These are phyloP conservation scores for Holacanthus passer DNA, from an alignment of 2,113 vertebrate genomes.

Conservation along the genomic window DNA sequence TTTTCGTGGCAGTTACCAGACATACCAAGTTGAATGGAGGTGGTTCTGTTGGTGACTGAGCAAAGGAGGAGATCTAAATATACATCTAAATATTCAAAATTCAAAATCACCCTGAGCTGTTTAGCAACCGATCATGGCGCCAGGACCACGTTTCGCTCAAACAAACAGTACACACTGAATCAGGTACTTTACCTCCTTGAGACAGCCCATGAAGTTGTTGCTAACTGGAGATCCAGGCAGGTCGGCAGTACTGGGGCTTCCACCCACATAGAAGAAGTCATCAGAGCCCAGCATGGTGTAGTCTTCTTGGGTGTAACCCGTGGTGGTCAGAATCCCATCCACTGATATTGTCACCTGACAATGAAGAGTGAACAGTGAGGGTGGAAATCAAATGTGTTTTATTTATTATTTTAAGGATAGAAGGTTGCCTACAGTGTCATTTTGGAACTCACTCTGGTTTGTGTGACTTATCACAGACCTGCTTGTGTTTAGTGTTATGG, in stretches of 20 bases:
- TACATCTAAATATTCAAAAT: neutral
- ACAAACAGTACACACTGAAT: neutral
- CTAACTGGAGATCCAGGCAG: constrained; percentile 97
- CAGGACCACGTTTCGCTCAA: neutral
- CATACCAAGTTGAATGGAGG: too few relatives aligned
- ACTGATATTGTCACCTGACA: constrained; percentile 98
- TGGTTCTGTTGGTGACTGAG: too few relatives aligned
- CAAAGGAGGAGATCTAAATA: too few relatives aligned
- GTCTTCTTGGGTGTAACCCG: constrained; percentile 98
- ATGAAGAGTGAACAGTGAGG: constrained; percentile 75
- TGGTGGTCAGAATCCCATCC: constrained; percentile 98
- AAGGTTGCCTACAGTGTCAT: neutral
- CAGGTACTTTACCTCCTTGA: constrained; percentile 91
- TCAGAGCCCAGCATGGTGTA: constrained; percentile 99
- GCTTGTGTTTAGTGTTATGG: neutral
- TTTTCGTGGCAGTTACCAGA: too few relatives aligned
- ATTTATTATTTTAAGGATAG: neutral
- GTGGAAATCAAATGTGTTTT: constrained; percentile 44
- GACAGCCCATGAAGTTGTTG: constrained; percentile 99
- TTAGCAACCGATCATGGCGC: neutral
- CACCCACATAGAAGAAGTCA: constrained; percentile 98
- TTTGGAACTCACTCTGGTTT: neutral
- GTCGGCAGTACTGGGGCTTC: constrained; percentile 97
- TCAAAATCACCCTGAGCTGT: neutral
- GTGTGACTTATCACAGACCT: neutral